phyloP scores from a whole-genome alignment of 2,797 vertebrate species.

The Esox masquinongy region DNA sequence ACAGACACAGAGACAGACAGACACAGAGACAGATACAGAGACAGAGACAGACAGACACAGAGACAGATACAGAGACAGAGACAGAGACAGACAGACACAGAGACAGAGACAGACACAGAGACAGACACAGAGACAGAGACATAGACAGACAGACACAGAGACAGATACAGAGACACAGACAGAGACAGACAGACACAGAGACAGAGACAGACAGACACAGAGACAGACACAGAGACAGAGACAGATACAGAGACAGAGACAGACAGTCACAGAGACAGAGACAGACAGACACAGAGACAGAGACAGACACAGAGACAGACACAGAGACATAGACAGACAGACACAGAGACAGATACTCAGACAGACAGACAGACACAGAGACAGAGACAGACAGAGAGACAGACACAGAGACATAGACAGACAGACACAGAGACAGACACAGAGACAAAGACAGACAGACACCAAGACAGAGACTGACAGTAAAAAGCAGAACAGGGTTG shows the following conservation, averaged over 20 bases:
- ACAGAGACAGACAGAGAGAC: neutral
- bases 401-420: too few species aligned
- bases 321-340: constrained; percentile 6
- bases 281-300: constrained; percentile 7
- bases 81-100: too few species aligned
- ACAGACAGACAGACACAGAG: too few species aligned
- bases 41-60: too few species aligned
- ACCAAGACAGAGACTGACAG: too few species aligned
- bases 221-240: too few species aligned
- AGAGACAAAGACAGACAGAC: neutral
- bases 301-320: too few species aligned
- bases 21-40: too few species aligned
- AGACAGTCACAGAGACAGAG: neutral
- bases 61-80: neutral
- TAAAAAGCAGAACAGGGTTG: constrained; percentile 47
- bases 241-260: neutral
- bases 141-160: constrained; percentile 15
- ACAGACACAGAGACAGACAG: neutral
- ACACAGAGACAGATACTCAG: neutral
- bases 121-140: neutral
- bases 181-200: neutral
- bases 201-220: neutral
- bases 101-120: too few species aligned
- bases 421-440: too few species aligned
- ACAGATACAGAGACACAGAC: too few species aligned